Evolutionary conservation across 2,113 vertebrate species (phyloP).

Genomic region (Sorex araneus): DNA sequence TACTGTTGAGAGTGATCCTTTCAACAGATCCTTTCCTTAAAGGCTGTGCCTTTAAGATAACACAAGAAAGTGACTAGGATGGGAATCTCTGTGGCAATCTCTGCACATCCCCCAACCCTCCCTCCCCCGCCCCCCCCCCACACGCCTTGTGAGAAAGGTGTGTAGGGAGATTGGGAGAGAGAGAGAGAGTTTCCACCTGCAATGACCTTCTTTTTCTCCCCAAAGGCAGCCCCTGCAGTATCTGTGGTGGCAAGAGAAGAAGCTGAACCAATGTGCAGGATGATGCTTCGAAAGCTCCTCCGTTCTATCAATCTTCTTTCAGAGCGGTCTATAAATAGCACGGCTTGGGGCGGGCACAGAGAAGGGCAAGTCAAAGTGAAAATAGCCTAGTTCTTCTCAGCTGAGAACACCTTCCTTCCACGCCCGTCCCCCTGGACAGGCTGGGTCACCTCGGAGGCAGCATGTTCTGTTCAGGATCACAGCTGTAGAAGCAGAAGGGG

Average conservation of each 20-base stretch:
- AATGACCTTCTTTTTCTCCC: not conserved
- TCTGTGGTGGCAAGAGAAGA: not conserved
- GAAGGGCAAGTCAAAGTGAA: constrained; percentile 76
- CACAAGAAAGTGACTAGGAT: not conserved
- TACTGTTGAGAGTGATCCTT: not conserved
- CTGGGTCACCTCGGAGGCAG: not conserved
- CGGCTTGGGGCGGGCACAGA: not conserved
- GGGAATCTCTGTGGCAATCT: not conserved
- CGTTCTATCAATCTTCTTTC: not conserved
- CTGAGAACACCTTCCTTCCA: constrained; percentile 8
- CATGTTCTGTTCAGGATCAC: constrained; percentile 1
- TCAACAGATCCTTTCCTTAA: not conserved
- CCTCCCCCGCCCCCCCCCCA: too few species aligned
- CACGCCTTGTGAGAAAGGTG: not conserved
- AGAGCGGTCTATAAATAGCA: constrained; percentile 63
- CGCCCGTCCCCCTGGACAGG: constrained; percentile 24
- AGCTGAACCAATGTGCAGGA: not conserved
- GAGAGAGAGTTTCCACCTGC: fast-evolving
- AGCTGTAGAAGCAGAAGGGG: constrained; percentile 59
- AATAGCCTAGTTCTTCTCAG: constrained; percentile 59
- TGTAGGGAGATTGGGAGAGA: not conserved
- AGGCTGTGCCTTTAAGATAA: not conserved
- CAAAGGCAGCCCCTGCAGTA: not conserved
- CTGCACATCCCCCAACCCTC: too few species aligned
- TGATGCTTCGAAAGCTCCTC: constrained; percentile 66